Conservation (phyloP, 1,140 invertebrate species). For the Charaxes varanes region DNA sequence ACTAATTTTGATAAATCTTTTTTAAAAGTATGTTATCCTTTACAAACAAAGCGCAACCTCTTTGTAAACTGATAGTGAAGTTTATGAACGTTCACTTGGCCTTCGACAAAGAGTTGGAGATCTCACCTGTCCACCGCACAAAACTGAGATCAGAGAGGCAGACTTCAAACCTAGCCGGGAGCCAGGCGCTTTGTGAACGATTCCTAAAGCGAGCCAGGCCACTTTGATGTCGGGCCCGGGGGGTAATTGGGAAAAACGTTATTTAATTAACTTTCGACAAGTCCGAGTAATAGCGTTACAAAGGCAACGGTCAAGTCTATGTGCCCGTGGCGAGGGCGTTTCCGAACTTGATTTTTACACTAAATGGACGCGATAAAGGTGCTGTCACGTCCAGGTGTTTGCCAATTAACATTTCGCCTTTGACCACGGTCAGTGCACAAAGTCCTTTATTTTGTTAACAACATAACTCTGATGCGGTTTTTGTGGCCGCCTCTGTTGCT, state of each 20-base stretch:
- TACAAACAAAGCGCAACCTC: no score
- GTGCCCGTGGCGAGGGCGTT: conserved; percentile 31
- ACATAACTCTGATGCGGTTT: conserved; percentile 41
- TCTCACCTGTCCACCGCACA: conserved; percentile 51
- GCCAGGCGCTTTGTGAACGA: conserved; percentile 61
- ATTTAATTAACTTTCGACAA: conserved; percentile 74
- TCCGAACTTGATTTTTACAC: conserved; percentile 62
- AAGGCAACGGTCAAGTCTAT: conserved; percentile 68
- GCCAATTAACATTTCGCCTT: conserved; percentile 68
- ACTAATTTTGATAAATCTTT: no score
- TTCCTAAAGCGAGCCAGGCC: conserved; percentile 46
- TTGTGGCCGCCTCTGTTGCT: no score
- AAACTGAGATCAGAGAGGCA: conserved; percentile 44
- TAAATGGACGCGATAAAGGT: conserved; percentile 55
- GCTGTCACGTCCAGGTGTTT: conserved; percentile 68
- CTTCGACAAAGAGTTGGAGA: conserved; percentile 45
- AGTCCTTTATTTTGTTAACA: conserved; percentile 53
- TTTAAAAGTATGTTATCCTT: no score
- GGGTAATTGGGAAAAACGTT: conserved; percentile 72
- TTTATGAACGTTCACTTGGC: conserved; percentile 18
- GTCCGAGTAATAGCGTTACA: conserved; percentile 70
- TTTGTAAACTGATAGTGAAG: no score
- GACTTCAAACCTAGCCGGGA: conserved; percentile 43
- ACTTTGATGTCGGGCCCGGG: conserved; percentile 63
- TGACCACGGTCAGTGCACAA: conserved; percentile 46